A percentile compares a stretch with the other conserved stretches of the same genome.
phyloP scores from a whole-genome alignment of 2,797 vertebrate species.

The Borostomias antarcticus region DNA sequence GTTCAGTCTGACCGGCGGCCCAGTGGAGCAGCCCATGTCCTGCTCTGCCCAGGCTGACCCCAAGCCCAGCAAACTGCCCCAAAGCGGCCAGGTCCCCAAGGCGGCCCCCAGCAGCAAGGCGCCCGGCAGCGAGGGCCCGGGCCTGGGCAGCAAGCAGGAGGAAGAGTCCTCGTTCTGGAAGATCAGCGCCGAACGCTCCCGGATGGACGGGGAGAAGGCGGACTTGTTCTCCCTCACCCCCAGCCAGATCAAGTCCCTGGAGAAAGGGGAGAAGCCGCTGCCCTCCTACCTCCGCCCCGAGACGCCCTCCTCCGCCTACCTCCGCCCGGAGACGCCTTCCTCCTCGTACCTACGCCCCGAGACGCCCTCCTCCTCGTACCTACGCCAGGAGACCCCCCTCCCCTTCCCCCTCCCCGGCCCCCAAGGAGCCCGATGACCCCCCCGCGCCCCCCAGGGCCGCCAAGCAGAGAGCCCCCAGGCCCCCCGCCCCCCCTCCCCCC shows the following conservation, averaged over 20 bases:
- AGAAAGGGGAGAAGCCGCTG: conserved; percentile 93
- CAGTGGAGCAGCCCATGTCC: conserved; percentile 72
- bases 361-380: conserved; percentile 30
- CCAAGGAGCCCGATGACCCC: conserved; percentile 67
- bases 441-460: conserved; percentile 31
- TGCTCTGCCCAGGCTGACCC: conserved; percentile 69
- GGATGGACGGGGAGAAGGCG: conserved; percentile 86
- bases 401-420: conserved; percentile 30
- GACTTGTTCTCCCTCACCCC: conserved; percentile 94
- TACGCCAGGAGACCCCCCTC: conserved; percentile 53
- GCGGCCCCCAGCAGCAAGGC: conserved; percentile 74
- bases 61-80: conserved; percentile 70
- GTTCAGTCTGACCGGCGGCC: conserved; percentile 82
- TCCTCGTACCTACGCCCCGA: conserved; percentile 43
- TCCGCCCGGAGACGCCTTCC: conserved; percentile 66
- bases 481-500: conserved; percentile 72
- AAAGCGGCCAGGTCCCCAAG: conserved; percentile 73
- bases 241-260: conserved; percentile 97
- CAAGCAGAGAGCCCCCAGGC: conserved; percentile 73
- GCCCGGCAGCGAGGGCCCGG: conserved; percentile 76
- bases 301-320: conserved; percentile 53
- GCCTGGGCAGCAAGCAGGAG: conserved; percentile 75
- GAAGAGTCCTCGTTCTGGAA: conserved; percentile 97
- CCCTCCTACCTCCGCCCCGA: conserved; percentile 86
- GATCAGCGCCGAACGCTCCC: conserved; percentile 90